These are phyloP conservation scores for Pseudopipra pipra DNA, from an alignment of 2,113 vertebrate genomes.

Conservation along the genomic window DNA sequence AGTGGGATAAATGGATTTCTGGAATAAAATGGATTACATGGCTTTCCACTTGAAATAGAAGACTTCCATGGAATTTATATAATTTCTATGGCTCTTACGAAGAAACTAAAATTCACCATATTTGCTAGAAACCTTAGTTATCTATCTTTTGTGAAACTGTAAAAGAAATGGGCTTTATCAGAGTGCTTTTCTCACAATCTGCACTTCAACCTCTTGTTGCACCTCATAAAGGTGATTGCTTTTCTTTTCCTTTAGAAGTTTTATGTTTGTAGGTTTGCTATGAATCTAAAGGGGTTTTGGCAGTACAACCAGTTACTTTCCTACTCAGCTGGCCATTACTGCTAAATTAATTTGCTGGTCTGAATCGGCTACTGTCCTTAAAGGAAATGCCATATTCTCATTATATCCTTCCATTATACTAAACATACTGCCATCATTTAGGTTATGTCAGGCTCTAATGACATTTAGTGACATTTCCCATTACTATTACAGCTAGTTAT, in stretches of 20 bases:
- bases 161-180: neutral
- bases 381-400: slow-evolving; percentile 38
- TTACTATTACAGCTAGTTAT: slow-evolving; percentile 13
- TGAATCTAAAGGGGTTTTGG: neutral
- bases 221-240: neutral
- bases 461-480: slow-evolving; percentile 46
- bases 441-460: slow-evolving; percentile 39
- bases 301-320: neutral
- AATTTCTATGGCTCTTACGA: neutral
- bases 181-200: neutral
- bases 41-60: neutral
- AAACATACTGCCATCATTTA: slow-evolving; percentile 16
- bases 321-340: neutral
- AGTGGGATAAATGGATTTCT: neutral
- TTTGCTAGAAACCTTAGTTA: neutral
- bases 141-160: neutral
- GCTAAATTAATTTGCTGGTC: slow-evolving; percentile 27
- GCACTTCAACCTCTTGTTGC: neutral
- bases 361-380: neutral
- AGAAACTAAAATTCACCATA: neutral
- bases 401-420: slow-evolving; percentile 16
- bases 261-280: neutral
- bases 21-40: neutral
- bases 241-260: neutral
- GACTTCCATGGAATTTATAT: neutral